Percentiles rank a stretch among this genome's conserved stretches.
phyloP scores from a whole-genome alignment of 2,797 vertebrate genomes.

The Ctenopoma kingsleyae region DNA sequence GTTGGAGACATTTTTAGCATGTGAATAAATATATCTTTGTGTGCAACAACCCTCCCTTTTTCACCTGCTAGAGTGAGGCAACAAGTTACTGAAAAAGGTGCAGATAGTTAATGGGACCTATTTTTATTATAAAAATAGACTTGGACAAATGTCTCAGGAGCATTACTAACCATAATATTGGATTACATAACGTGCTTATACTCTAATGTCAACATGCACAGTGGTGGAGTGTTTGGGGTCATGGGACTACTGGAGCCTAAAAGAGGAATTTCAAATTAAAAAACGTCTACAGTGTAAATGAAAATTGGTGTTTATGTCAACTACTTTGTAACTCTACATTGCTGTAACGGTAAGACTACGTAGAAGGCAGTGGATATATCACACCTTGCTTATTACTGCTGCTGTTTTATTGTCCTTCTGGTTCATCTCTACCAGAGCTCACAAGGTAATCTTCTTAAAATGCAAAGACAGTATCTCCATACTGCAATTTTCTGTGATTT shows the following conservation, averaged over 20 bases:
- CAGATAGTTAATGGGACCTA: background rate
- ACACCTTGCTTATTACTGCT: background rate
- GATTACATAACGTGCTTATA: background rate
- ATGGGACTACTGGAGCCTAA: no score
- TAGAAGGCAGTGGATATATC: background rate
- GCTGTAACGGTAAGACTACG: background rate
- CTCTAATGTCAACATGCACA: background rate
- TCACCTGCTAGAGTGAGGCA: constrained; percentile 47
- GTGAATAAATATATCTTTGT: no score
- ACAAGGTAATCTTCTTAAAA: no score
- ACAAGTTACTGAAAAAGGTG: background rate
- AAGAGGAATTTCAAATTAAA: no score
- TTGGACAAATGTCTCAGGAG: background rate
- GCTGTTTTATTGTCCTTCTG: no score
- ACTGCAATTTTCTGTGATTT: no score
- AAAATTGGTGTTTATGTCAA: background rate
- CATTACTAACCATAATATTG: background rate
- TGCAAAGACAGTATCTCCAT: no score
- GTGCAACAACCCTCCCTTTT: constrained; percentile 9
- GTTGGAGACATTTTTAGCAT: no score
- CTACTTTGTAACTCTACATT: background rate
- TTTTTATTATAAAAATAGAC: no score
- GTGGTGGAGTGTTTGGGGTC: background rate
- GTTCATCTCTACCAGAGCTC: no score
- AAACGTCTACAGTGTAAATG: background rate